Conservation (phyloP, 1,140 invertebrate species). For the Drosophila rufa region DNA sequence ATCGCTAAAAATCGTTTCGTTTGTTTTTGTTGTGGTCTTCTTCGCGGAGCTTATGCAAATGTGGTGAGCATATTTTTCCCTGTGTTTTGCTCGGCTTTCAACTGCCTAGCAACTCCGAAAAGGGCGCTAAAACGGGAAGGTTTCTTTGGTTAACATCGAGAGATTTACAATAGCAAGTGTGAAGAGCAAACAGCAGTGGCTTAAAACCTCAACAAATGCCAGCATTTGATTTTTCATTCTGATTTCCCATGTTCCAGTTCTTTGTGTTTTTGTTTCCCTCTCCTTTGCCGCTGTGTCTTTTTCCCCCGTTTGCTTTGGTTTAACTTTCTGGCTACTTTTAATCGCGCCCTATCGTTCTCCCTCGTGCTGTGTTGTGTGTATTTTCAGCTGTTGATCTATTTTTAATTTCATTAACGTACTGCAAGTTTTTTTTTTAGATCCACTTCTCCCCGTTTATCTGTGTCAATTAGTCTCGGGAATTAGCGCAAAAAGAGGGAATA, state of each 20-base stretch:
- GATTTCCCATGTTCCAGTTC: slow-evolving; percentile 46
- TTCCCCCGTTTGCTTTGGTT: slow-evolving; percentile 26
- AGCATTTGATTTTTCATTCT: slow-evolving; percentile 44
- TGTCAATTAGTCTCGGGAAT: slow-evolving; percentile 43
- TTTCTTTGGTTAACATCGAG: slow-evolving; percentile 40
- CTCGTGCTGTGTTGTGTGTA: slow-evolving; percentile 36
- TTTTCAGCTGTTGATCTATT: slow-evolving; percentile 75
- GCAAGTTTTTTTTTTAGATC: slow-evolving; percentile 38
- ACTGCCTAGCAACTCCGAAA: slow-evolving; percentile 43
- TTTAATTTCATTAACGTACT: slow-evolving; percentile 72
- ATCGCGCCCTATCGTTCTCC: slow-evolving; percentile 10
- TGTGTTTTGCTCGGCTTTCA: slow-evolving; percentile 24
- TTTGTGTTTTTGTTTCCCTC: slow-evolving; percentile 30
- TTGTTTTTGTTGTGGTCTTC: slow-evolving; percentile 52
- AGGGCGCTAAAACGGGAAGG: slow-evolving; percentile 21
- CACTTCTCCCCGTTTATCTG: slow-evolving; percentile 22
- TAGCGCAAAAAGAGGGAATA: slow-evolving; percentile 12
- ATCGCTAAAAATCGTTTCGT: slow-evolving; percentile 31
- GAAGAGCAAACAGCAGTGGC: slow-evolving; percentile 53
- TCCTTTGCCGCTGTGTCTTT: slow-evolving; percentile 7
- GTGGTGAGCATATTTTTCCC: slow-evolving; percentile 52
- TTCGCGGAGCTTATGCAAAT: slow-evolving; percentile 74
- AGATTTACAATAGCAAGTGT: slow-evolving; percentile 43
- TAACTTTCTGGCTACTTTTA: slow-evolving; percentile 39
- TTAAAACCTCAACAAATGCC: slow-evolving; percentile 14